Evolutionary conservation across 2,113 vertebrate genomes (phyloP).

Genomic region (Notarius lentiginosus): DNA sequence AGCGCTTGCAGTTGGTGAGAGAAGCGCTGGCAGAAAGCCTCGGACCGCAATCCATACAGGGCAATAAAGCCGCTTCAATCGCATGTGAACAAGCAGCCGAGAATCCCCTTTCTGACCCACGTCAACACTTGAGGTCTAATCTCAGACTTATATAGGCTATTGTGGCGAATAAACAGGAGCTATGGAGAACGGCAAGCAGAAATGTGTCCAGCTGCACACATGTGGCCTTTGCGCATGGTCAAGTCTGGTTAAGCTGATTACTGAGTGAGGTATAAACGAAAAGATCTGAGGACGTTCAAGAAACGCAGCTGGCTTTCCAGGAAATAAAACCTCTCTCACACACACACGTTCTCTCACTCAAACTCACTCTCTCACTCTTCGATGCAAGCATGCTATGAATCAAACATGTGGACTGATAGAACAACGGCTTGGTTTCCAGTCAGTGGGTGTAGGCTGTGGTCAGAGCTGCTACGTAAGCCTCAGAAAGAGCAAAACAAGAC

Average conservation of each 20-base stretch:
- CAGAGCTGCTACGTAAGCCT: background rate
- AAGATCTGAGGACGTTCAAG: conserved; percentile 18
- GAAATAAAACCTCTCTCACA: conserved; percentile 13
- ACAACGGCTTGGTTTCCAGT: conserved; percentile 7
- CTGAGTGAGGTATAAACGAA: conserved; percentile 12
- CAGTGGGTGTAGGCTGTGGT: conserved; percentile 17
- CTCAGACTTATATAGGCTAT: background rate
- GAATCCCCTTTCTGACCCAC: background rate
- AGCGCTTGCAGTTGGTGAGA: background rate
- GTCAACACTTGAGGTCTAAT: background rate
- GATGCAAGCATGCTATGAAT: background rate
- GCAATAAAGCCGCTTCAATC: background rate
- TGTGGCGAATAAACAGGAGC: background rate
- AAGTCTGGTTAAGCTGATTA: conserved; percentile 20
- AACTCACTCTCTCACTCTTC: background rate
- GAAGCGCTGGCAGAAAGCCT: background rate
- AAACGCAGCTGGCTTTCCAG: conserved; percentile 26
- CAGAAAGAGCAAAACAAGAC: conserved; percentile 21
- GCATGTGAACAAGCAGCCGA: background rate
- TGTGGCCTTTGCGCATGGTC: background rate
- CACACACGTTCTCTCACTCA: background rate
- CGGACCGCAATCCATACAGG: background rate
- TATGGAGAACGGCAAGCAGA: too few species aligned
- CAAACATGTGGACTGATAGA: conserved; percentile 8
- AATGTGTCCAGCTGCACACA: conserved; percentile 18